These are phyloP conservation scores for Rhabdomys pumilio DNA, from an alignment of 2,797 vertebrate species.

Conservation along the genomic window DNA sequence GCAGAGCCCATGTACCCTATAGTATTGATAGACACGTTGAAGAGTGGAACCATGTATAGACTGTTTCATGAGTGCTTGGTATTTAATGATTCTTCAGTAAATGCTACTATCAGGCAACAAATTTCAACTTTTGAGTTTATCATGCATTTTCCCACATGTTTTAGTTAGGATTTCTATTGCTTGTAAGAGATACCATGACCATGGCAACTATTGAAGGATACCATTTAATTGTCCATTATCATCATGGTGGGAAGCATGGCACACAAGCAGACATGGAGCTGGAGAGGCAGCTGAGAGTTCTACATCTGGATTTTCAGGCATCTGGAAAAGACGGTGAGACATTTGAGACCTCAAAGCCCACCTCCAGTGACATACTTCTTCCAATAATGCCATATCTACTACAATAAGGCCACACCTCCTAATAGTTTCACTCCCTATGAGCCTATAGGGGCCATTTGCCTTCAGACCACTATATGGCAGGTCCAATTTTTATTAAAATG, in stretches of 20 bases:
- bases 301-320: not conserved
- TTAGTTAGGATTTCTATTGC: not conserved
- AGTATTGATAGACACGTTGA: rapidly evolving
- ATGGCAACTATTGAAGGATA: not conserved
- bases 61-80: not conserved
- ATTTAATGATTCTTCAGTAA: not conserved
- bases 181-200: not conserved
- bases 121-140: constrained; percentile 31
- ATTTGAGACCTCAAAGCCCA: not conserved
- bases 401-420: not conserved
- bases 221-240: not conserved
- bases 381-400: not conserved
- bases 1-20: not conserved
- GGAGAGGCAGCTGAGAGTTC: not conserved
- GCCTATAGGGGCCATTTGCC: not conserved
- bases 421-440: not conserved
- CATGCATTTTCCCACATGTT: not conserved
- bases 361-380: not conserved
- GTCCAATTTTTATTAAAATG: not conserved
- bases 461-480: not conserved
- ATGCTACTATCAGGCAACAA: not conserved
- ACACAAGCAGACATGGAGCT: not conserved
- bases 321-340: not conserved
- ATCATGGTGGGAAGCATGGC: not conserved
- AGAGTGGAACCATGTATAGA: not conserved